Base-by-base conservation (phyloP, 1,140 invertebrate genomes). In the Fopius arisanus region DNA sequence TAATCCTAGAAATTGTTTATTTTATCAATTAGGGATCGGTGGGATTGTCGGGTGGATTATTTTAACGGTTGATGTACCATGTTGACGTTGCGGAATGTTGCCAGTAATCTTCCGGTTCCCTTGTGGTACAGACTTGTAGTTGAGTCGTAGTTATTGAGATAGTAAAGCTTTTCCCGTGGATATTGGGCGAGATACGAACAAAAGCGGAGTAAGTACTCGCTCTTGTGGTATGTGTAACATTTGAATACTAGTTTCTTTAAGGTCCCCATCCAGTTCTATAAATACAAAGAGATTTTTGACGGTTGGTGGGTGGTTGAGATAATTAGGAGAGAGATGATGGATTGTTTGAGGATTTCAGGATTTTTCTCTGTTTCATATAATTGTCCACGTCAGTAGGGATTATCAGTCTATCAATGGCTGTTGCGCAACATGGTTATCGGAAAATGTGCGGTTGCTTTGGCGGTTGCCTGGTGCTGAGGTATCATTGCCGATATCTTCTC, bases 11-110 rank as follows among this genome's bases (percentile, higher is more conserved):
- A 79, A 73, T 26, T 72, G 28, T 65, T 37, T 37, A 12, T 37
- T 37, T 6, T 37, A 6, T 37, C 5, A 37, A 37, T 6, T 6
- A 37, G 12, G 33, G 33, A 12, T 6, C 5, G 33, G 5, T 6
- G 4, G 33, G 33, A 12, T 6, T 12, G 12, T 12, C 43, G 14
- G 43, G n/a, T 48, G 16, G n/a, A 19, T 48, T n/a, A n/a, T n/a
- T n/a, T n/a, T n/a, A n/a, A n/a, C n/a, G n/a, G n/a, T n/a, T n/a
- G n/a, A n/a, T n/a, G 33, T 75, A 91, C 90, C 87, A 93, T 90
- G 79, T 94, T 93, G 80, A 93, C 92, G 86, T 94, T 94, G 33
- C 92, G 89, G 86, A 94, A 94, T 67, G 92, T 94, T 1, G 93
- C 92, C 62, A 94, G 79, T 21, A 94, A 86, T 75, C 91, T 91